phyloP scores from a whole-genome alignment of 1,140 invertebrate genomes.

The Mactra quadrangularis region DNA sequence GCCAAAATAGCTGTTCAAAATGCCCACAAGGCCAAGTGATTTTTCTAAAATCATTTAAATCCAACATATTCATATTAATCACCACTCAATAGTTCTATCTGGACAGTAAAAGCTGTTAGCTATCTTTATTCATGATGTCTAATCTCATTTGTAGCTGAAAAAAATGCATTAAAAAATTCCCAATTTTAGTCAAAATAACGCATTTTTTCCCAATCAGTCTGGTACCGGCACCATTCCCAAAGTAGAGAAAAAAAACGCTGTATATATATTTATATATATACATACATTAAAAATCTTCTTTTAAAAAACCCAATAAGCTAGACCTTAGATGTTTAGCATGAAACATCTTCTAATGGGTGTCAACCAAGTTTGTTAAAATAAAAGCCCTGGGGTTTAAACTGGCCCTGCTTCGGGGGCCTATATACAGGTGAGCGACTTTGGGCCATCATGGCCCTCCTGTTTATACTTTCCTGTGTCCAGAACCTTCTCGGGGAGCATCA shows the following conservation, averaged over 20 bases:
- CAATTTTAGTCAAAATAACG: too few relatives aligned
- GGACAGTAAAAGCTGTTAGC: constrained; percentile 6
- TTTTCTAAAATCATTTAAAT: constrained; percentile 14
- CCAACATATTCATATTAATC: constrained; percentile 18
- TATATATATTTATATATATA: too few relatives aligned
- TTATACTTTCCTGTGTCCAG: constrained; percentile 1
- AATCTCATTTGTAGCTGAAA: neutral
- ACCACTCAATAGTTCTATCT: constrained; percentile 9
- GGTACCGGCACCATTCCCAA: constrained; percentile 23
- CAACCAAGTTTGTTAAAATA: too few relatives aligned
- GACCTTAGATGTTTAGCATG: too few relatives aligned
- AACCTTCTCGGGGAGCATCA: constrained; percentile 7
- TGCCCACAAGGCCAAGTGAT: constrained; percentile 2
- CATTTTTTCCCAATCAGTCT: constrained; percentile 14
- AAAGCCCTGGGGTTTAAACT: too few relatives aligned
- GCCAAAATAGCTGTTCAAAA: constrained; percentile 11
- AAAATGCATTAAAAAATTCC: neutral
- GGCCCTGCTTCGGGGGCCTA: too few relatives aligned
- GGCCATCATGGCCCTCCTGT: constrained; percentile 15
- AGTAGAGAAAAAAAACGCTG: constrained; percentile 29
- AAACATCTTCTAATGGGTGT: too few relatives aligned
- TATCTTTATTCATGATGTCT: constrained; percentile 13
- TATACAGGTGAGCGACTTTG: constrained; percentile 11
- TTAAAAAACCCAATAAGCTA: too few relatives aligned
- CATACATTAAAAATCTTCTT: too few relatives aligned